Base-by-base conservation (phyloP, 2,113 vertebrate species). In the Seriola quinqueradiata region DNA sequence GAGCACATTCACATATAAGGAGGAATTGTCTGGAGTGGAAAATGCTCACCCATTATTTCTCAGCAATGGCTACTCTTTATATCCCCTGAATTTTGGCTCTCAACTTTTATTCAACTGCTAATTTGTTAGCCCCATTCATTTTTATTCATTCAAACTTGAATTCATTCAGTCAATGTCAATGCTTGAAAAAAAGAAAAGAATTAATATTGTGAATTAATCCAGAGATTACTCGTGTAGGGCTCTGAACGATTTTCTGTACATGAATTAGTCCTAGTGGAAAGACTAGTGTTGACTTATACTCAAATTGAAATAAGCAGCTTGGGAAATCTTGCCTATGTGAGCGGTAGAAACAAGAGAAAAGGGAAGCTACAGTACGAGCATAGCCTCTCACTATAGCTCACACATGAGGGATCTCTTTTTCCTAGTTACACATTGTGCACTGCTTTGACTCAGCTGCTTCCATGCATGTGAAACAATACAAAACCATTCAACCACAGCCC, bases 191-290 rank as follows among this genome's bases (percentile, higher is more conserved):
- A 69, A 64, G 28, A 52, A 61, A 77, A 23, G 6, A 65, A 83
- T 88, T 80, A 79, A 89, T 88, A 74, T 83, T 46, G 63, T 76
- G 77, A 84, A 90, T 75, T 75, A 91, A 88, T 91, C 75, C 70
- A 55, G 42, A 84, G 79, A 91, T 91, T 81, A 88, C 73, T 85
- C 2, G 5, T 74, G 70, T 87, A 73, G 58, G 63, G 66, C 81
- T 82, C 25, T 71, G 67, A 81, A 80, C 1, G 57, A 83, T 87
- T 82, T 90, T 87, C 69, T 87, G 57, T 77, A 77, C 77, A 70
- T 52, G 42, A 82, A 77, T 83, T 81, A 74, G 69, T 86, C 71
- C 25, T 44, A 28, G 75, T 73, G 65, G 58, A 60, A 75, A 70
- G 57, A 57, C 28, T 12, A n/a, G 2, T 67, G 44, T 70, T 80